Conservation (phyloP, 2,113 vertebrate species). For the Nothobranchius furzeri region DNA sequence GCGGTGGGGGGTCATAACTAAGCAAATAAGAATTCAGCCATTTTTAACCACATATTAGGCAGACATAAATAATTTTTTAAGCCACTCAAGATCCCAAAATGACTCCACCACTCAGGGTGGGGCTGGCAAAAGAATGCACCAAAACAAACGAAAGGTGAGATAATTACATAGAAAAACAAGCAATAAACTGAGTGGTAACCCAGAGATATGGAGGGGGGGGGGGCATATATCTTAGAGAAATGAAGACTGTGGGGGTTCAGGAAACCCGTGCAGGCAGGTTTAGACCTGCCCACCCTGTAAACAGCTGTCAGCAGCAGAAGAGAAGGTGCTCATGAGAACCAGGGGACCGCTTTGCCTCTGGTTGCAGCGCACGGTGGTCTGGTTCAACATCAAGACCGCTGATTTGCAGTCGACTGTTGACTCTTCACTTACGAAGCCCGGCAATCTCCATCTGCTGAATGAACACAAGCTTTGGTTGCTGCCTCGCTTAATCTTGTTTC, state of each 20-base stretch:
- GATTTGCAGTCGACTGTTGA: slow-evolving; percentile 34
- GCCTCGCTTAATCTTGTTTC: slow-evolving; percentile 44
- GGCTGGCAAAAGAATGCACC: slow-evolving; percentile 1
- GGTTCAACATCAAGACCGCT: slow-evolving; percentile 15
- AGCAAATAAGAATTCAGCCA: background rate
- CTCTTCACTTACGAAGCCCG: slow-evolving; percentile 12
- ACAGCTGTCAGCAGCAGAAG: slow-evolving; percentile 51
- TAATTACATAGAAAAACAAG: slow-evolving; percentile 30
- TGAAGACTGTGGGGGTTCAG: slow-evolving; percentile 16
- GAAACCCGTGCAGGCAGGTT: slow-evolving; percentile 31
- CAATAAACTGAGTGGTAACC: slow-evolving; percentile 39
- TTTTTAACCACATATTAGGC: too few relatives aligned
- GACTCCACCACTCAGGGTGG: slow-evolving; percentile 26
- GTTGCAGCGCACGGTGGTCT: slow-evolving; percentile 5
- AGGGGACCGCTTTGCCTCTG: slow-evolving; percentile 34
- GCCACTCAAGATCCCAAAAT: background rate
- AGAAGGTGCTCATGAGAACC: slow-evolving; percentile 53
- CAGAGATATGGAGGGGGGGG: background rate
- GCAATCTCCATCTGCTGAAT: slow-evolving; percentile 34
- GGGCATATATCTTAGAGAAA: slow-evolving; percentile 17
- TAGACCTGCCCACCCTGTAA: slow-evolving; percentile 51
- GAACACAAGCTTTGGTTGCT: slow-evolving; percentile 30
- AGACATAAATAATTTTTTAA: too few relatives aligned
- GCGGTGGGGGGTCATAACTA: background rate
- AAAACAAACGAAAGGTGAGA: slow-evolving; percentile 29